Base-by-base conservation (phyloP, 2,888 invertebrate genomes). In the Trichopoda pennipes region DNA sequence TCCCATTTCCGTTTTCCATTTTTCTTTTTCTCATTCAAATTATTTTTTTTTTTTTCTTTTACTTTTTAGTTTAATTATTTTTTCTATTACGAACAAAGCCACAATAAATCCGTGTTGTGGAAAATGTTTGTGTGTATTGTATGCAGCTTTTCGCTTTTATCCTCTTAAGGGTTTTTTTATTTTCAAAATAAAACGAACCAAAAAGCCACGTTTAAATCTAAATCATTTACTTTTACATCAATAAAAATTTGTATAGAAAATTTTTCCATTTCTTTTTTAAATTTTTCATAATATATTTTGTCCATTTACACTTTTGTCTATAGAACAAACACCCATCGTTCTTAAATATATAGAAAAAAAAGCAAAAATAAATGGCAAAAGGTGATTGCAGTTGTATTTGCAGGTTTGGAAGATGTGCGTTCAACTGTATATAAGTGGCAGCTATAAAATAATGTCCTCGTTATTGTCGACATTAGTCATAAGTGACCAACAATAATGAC, bases 401-500 rank as follows among this genome's bases (percentile, higher is more conserved):
- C 35, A 16, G 56, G 28, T 17, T 21, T 44, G 35, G 32, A 32
- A 51, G 38, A 16, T 32, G 16, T 55, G 44, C 17, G 17, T 72
- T 53, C 19, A 61, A 49, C 53, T 19, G 21, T 53, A 68, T 28
- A 19, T 66, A 68, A 76, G 72, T 76, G 75, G 64, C 64, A 72
- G 66, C 51, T 51, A 35, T 44, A 78, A 60, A 49, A 75, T 82
- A 79, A 82, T 79, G 79, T 58, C 66, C 79, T 68, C 61, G 61
- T 79, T 76, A 82, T 73, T 75, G 75, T 68, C 79, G 63, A 28
- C 72, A 82, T 82, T 79, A 82, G 79, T 82, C 82, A 82, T 75
- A 79, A 82, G 82, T 82, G 82, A 76, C 82, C 82, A 61, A 72
- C 56, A 72, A 73, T 68, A 74, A 64, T 6, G 44, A 78, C 56